A percentile compares a stretch with the other conserved stretches of the same genome.
Evolutionary conservation across 1,140 invertebrate genomes (phyloP).

Genomic region (Drosophila melanica): DNA sequence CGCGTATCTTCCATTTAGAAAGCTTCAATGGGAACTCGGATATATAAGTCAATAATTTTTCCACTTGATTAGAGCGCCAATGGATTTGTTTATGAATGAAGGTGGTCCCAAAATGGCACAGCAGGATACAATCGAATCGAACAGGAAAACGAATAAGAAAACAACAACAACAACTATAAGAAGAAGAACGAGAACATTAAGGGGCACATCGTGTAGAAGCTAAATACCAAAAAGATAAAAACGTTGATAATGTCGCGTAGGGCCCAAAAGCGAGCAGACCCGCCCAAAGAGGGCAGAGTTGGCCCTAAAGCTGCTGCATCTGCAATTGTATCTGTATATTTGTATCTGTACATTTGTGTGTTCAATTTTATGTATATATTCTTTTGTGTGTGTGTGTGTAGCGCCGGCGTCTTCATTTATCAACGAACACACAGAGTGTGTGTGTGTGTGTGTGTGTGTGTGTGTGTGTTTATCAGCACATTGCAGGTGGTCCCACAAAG

Average conservation of each 20-base stretch:
- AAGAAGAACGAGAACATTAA: conserved; percentile 45
- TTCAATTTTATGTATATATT: background rate
- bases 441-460: conserved; percentile 22
- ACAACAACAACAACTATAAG: conserved; percentile 9
- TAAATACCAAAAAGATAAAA: conserved; percentile 33
- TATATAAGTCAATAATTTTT: conserved; percentile 26
- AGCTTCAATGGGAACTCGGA: conserved; percentile 27
- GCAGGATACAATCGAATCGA: conserved; percentile 66
- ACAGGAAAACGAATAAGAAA: conserved; percentile 49
- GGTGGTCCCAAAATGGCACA: conserved; percentile 45
- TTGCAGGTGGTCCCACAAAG: conserved; percentile 75
- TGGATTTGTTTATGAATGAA: conserved; percentile 62
- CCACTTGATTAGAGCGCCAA: conserved; percentile 48
- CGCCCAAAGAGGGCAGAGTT: conserved; percentile 47
- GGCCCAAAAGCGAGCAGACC: conserved; percentile 40
- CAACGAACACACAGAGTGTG: conserved; percentile 40
- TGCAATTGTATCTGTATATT: conserved; percentile 25
- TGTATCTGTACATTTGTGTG: background rate
- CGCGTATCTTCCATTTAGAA: conserved; percentile 20
- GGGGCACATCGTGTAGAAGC: conserved; percentile 30
- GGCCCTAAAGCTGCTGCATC: conserved; percentile 41
- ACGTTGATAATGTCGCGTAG: conserved; percentile 53
- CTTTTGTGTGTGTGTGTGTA: conserved; percentile 39
- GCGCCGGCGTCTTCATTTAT: conserved; percentile 80
- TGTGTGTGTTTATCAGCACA: conserved; percentile 76